These are phyloP conservation scores for Drosophila bunnanda DNA, from an alignment of 2,888 invertebrate species.

Conservation along the genomic window DNA sequence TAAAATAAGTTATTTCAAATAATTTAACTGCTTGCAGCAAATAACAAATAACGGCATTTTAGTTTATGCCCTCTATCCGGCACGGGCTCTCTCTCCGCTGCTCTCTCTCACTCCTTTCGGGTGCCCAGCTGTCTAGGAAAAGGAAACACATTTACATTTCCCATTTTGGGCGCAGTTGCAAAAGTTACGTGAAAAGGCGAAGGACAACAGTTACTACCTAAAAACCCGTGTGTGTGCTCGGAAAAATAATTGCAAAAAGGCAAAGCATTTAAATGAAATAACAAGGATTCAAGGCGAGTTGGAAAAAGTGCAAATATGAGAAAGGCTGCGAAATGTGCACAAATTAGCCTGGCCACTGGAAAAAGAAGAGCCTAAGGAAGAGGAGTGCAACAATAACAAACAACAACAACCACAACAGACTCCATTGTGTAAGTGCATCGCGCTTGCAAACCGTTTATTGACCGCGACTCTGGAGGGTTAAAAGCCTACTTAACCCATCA, in stretches of 20 bases:
- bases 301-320: slow-evolving; percentile 24
- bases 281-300: neutral
- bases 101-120: slow-evolving; percentile 39
- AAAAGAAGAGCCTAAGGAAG: slow-evolving; percentile 15
- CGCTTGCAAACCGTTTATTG: slow-evolving; percentile 30
- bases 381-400: slow-evolving; percentile 6
- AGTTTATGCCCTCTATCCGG: slow-evolving; percentile 9
- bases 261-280: neutral
- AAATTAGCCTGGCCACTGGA: slow-evolving; percentile 13
- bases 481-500: slow-evolving; percentile 53
- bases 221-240: slow-evolving; percentile 15
- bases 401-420: slow-evolving; percentile 25
- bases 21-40: neutral
- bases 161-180: slow-evolving; percentile 71
- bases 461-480: slow-evolving; percentile 31
- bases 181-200: slow-evolving; percentile 76
- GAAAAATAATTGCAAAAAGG: slow-evolving; percentile 16
- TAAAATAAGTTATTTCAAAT: neutral
- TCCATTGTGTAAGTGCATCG: slow-evolving; percentile 50
- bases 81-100: slow-evolving; percentile 15
- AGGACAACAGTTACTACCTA: slow-evolving; percentile 53
- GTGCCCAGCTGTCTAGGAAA: slow-evolving; percentile 42
- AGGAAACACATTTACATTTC: slow-evolving; percentile 61
- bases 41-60: neutral
- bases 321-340: slow-evolving; percentile 17